A percentile compares a stretch with the other conserved stretches of the same genome.
These are phyloP conservation scores for Vesta saturnalis DNA, from an alignment of 2,888 invertebrate species.

Conservation along the genomic window DNA sequence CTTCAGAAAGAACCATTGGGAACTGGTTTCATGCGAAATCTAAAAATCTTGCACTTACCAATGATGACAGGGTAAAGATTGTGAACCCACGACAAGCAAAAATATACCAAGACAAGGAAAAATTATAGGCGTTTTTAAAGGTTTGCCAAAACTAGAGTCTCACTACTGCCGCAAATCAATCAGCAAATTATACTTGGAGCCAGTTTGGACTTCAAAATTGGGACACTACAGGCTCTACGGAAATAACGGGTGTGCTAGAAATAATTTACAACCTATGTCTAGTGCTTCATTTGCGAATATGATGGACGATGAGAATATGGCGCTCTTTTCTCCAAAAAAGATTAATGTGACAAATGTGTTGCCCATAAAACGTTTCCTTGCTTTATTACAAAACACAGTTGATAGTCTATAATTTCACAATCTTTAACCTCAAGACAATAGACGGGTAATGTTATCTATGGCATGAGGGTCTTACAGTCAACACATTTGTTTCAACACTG, in stretches of 20 bases:
- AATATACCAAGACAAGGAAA: not conserved
- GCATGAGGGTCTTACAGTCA: constrained; percentile 9
- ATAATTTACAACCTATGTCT: not conserved
- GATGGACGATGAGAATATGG: not conserved
- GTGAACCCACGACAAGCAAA: not conserved
- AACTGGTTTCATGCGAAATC: not conserved
- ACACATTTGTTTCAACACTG: constrained; percentile 3
- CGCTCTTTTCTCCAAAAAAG: constrained; percentile 2
- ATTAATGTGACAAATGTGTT: not conserved
- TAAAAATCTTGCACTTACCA: not conserved
- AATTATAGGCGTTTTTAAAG: not conserved
- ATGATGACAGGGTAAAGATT: not conserved
- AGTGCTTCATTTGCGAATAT: not conserved
- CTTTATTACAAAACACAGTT: constrained; percentile 15
- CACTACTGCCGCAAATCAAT: constrained; percentile 13
- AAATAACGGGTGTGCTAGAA: constrained; percentile 5
- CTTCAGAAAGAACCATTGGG: not conserved
- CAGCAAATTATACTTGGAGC: constrained; percentile 11
- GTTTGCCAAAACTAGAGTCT: constrained; percentile 8
- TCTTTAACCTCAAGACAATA: constrained; percentile 2
- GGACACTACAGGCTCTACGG: not conserved
- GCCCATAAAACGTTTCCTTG: constrained; percentile 1
- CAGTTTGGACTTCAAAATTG: constrained; percentile 11
- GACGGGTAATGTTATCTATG: not conserved
- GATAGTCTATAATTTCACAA: not conserved